Evolutionary conservation across 1,140 invertebrate species (phyloP), one percentile per base, ranked within the genome.

Genomic region (Streblospio benedicti): DNA sequence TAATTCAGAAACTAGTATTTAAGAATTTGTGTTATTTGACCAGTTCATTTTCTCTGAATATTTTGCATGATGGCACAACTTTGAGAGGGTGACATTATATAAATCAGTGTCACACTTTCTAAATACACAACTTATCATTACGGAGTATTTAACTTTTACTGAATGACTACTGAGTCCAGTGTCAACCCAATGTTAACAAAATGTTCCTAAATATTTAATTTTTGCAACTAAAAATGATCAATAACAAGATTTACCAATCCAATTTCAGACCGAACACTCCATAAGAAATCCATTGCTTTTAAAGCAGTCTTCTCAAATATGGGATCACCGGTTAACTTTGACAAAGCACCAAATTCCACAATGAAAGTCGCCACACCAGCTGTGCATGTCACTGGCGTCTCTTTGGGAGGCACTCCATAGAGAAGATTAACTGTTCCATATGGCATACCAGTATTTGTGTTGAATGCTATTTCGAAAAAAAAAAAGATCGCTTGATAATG

Each of bases 291-390:
- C 14, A 99, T 73, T 16, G 96, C 96, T 77, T 91, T 87, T 70
- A 96, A 81, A 0, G 97, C 95, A 23, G 93, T 87, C 82, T 88
- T 76, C 82, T 97, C 93, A 82, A 93, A 99, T 9, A 94, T 78
- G 0, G 90, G 90, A 81, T 78, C 76, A 9, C 94, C 96, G 31
- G 95, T 99, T 1, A 99, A 81, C 52, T 93, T 81, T 63, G 91
- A 94, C 0, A 99, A 76, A 0, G 93, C 87, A 3, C 93, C 94
- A 83, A 99, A 99, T 79, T 99, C 97, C 1, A 99, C 77, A 35
- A 99, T 85, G 76, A 95, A 98, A 1, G 97, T 99, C 18, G 93
- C 95, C 49, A 98, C 91, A 12, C 95, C 93, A 31, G 96, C 96
- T 4, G 94, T 97, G 75, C 96, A 99, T 0, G 95, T 98, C 2